Base-by-base conservation (phyloP, 2,797 vertebrate species). In the Spea hammondii region DNA sequence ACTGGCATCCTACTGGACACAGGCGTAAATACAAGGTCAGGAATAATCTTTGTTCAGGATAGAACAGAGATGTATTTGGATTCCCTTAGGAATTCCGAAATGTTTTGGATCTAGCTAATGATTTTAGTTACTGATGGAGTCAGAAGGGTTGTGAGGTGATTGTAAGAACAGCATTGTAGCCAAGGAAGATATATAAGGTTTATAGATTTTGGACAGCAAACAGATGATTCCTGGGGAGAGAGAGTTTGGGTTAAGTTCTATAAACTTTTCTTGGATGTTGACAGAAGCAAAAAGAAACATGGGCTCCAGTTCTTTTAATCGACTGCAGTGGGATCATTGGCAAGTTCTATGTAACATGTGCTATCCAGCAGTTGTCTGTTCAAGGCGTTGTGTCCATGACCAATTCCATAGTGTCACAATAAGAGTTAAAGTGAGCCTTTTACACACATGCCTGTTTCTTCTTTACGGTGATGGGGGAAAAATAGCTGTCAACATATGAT, bases 271-370 rank as follows among this genome's bases (percentile, higher is more conserved):
- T 65, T 45, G 45, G 44, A 45, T 65, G 64, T 65, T 65, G 64
- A 65, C 64, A 47, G 64, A 65, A 13, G 64, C 45, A 4, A 9
- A 46, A 9, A 65, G 64, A 17, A 65, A 17, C 17, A 64, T 6
- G 17, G 60, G n/a, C 45, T 65, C 64, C 45, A 65, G 5, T 65
- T 65, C 44, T 32, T 65, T 65, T 65, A 45, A 65, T 12, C 10
- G 64, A 4, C 44, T 65, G 32, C 64, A 45, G 32, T 65, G 46
- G 14, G 6, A 7, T 65, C 45, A 11, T 65, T 65, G 64, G 64
- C 64, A 65, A 8, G 64, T 65, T 47, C 46, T 8, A 46, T 47
- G 9, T 46, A 65, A 65, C 45, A 65, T 65, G n/a, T 65, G 64
- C 8, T 46, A n/a, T 65, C 45, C 64, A 65, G 64, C 12, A 65